Evolutionary conservation across 2,113 vertebrate genomes (phyloP).

Genomic region (Nasalis larvatus): DNA sequence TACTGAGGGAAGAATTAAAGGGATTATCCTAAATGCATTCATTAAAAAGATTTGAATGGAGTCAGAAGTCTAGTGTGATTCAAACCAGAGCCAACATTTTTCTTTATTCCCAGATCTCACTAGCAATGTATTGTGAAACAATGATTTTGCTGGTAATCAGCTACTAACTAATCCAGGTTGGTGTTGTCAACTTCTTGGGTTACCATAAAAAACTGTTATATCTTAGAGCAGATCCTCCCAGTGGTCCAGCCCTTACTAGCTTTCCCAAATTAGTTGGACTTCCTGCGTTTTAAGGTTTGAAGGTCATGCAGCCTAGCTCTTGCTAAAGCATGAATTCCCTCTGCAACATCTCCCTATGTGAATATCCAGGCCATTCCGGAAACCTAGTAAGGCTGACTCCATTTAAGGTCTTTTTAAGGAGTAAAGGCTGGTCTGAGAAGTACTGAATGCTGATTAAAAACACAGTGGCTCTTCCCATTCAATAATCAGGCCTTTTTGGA

Average conservation of each 20-base stretch:
- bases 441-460: neutral
- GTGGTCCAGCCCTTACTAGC: neutral
- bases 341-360: neutral
- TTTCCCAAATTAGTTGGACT: neutral
- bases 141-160: neutral
- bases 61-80: neutral
- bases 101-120: neutral
- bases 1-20: neutral
- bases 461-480: neutral
- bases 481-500: neutral
- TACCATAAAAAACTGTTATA: neutral
- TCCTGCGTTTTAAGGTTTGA: neutral
- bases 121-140: neutral
- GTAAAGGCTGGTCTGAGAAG: neutral
- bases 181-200: neutral
- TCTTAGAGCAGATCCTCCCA: neutral
- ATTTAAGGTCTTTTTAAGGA: neutral
- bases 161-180: neutral
- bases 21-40: neutral
- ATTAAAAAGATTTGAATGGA: conserved; percentile 1
- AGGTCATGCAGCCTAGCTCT: neutral
- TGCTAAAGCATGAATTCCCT: neutral
- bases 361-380: neutral
- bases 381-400: neutral
- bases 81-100: neutral